Conservation (phyloP, 2,113 vertebrate species). For the Stercorarius parasiticus region DNA sequence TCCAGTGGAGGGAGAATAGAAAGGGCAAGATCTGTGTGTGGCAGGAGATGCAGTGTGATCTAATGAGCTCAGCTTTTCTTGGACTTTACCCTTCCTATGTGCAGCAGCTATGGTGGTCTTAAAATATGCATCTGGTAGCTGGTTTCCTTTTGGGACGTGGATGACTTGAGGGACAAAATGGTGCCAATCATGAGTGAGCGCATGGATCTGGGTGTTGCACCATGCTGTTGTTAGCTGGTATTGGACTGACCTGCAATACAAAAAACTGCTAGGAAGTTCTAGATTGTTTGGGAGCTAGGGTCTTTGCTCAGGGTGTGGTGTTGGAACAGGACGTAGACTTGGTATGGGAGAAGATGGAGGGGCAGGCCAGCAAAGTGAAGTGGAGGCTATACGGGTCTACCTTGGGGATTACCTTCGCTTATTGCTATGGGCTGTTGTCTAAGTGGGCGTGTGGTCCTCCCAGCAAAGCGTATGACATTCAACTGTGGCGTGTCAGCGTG, state of each 20-base stretch:
- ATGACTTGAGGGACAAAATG: not conserved
- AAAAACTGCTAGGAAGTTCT: not conserved
- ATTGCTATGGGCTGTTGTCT: not conserved
- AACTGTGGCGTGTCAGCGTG: fast-evolving
- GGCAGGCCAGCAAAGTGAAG: not conserved
- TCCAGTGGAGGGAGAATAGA: not conserved
- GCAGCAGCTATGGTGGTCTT: not conserved
- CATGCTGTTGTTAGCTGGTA: not conserved
- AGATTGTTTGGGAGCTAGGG: not conserved
- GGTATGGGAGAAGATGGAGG: not conserved
- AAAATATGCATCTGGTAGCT: not conserved
- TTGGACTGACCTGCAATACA: not conserved
- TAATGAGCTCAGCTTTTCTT: not conserved
- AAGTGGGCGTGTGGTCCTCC: not conserved
- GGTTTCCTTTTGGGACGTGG: not conserved
- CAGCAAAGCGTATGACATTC: not conserved
- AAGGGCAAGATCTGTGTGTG: not conserved
- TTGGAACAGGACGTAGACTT: not conserved
- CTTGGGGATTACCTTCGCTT: not conserved
- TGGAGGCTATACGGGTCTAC: not conserved
- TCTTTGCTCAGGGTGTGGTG: not conserved
- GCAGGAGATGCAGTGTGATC: not conserved
- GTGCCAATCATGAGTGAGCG: not conserved
- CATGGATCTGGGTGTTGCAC: not conserved
- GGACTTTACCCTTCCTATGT: not conserved